Conservation (phyloP, 2,888 invertebrate genomes). For the Sminthurides aquaticus region DNA sequence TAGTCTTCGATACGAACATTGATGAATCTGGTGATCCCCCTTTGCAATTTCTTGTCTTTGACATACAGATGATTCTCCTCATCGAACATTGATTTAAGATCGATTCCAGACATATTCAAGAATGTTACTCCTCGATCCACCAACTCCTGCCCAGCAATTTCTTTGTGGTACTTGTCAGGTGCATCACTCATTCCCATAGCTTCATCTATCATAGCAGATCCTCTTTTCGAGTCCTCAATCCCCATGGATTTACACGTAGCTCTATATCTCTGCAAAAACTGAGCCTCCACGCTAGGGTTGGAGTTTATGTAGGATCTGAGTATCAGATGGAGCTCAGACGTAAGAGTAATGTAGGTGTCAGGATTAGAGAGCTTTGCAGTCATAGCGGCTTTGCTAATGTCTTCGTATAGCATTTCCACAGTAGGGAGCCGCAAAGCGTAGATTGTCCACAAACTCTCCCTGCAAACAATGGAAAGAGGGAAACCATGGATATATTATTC, state of each 20-base stretch:
- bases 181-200: conserved; percentile 5
- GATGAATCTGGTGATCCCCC: conserved; percentile 37
- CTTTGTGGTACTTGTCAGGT: conserved; percentile 11
- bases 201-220: conserved; percentile 16
- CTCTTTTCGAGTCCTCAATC: conserved; percentile 30
- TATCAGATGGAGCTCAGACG: conserved; percentile 66
- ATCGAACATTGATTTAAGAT: conserved; percentile 35
- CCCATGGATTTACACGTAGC: conserved; percentile 38
- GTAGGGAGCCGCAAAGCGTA: conserved; percentile 62
- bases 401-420: conserved; percentile 59
- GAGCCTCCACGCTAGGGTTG: conserved; percentile 26
- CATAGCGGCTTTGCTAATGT: conserved; percentile 62
- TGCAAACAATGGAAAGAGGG: conserved; percentile 11
- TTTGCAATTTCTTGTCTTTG: conserved; percentile 32
- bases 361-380: conserved; percentile 58
- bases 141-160: conserved; percentile 26
- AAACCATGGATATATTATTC: not conserved
- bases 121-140: conserved; percentile 40
- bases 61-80: conserved; percentile 28
- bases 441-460: conserved; percentile 56
- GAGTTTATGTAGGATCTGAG: conserved; percentile 46
- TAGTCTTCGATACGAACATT: conserved; percentile 14
- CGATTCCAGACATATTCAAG: conserved; percentile 33
- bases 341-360: conserved; percentile 62
- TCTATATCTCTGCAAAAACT: conserved; percentile 23